Base-by-base conservation (phyloP, 2,113 vertebrate genomes). In the Alethe diademata region DNA sequence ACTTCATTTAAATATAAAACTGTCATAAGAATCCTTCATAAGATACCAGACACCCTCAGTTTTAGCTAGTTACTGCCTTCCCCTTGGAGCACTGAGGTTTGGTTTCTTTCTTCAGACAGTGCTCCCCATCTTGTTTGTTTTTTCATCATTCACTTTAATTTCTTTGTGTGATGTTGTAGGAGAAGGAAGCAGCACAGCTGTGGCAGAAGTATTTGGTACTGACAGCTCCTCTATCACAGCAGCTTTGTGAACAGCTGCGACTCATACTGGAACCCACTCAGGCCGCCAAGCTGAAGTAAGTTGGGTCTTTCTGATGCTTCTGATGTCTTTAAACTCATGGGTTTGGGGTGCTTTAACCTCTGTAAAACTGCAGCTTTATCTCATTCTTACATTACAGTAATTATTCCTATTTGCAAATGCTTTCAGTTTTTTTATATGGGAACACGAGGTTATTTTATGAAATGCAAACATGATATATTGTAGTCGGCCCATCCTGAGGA, bases 201-300 rank as follows among this genome's bases (percentile, higher is more conserved):
- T 99, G 99, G 99, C 99, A 99, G 82, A 98, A 98, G 88, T 99
- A 99, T 92, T 98, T 99, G 91, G 96, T 95, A 8, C 97, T 99
- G 96, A 99, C 99, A 5, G 98, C 98, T 5, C 97, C 98, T n/a
- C 98, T 99, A 3, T 99, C 99, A 58, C 99, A 99, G 94, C 99
- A 99, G 95, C 97, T 99, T 47, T 99, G 99, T 91, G 99, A 99
- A 73, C 99, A 99, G 97, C 99, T 99, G 6, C 98, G 99, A 12
- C 99, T 99, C 92, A 98, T 99, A 57, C 82, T 99, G 94, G 99
- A 99, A 92, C 99, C 99, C 47, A 99, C 99, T 9, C 99, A 99
- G 96, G 99, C 99, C 5, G 98, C 99, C 90, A 99, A 99, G 61
- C 65, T 99, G 80, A 99, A 98, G 99, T 99, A 93, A 98, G 98